phyloP scores from a whole-genome alignment of 2,888 invertebrate species.

The Dioctria linearis region DNA sequence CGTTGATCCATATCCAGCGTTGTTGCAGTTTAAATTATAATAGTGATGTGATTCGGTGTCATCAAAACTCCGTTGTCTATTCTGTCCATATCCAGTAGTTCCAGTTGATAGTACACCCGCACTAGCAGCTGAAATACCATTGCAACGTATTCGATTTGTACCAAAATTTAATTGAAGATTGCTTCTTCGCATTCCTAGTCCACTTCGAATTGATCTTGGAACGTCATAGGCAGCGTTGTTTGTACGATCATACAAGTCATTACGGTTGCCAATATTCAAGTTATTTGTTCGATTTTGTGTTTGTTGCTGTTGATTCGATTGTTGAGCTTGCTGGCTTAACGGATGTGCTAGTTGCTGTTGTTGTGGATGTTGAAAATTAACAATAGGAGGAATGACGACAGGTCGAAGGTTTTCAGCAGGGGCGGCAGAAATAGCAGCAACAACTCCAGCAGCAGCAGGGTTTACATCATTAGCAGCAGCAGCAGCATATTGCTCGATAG shows the following conservation, averaged over 20 bases:
- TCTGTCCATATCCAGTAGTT: constrained; percentile 44
- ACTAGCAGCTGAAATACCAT: constrained; percentile 44
- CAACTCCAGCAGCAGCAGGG: constrained; percentile 60
- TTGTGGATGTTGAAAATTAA: constrained; percentile 51
- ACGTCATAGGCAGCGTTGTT: constrained; percentile 68
- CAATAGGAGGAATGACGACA: constrained; percentile 15
- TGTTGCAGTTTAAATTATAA: constrained; percentile 65
- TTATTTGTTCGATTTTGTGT: constrained; percentile 60
- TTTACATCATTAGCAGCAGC: constrained; percentile 62
- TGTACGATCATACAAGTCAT: constrained; percentile 70
- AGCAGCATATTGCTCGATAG: constrained; percentile 70
- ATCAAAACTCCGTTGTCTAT: constrained; percentile 69
- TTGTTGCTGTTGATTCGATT: constrained; percentile 56
- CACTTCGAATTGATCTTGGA: constrained; percentile 68
- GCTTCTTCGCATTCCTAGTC: constrained; percentile 68
- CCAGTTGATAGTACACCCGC: background rate
- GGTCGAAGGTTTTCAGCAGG: constrained; percentile 66
- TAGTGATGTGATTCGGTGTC: constrained; percentile 71
- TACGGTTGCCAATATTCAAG: constrained; percentile 68
- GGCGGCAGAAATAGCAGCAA: constrained; percentile 60
- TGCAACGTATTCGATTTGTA: constrained; percentile 61
- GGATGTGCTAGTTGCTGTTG: constrained; percentile 58
- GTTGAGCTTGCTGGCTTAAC: constrained; percentile 44
- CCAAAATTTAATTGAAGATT: constrained; percentile 69
- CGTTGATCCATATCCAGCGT: constrained; percentile 62